Evolutionary conservation across 1,140 invertebrate genomes (phyloP).

Genomic region (Pteromalus puparum): DNA sequence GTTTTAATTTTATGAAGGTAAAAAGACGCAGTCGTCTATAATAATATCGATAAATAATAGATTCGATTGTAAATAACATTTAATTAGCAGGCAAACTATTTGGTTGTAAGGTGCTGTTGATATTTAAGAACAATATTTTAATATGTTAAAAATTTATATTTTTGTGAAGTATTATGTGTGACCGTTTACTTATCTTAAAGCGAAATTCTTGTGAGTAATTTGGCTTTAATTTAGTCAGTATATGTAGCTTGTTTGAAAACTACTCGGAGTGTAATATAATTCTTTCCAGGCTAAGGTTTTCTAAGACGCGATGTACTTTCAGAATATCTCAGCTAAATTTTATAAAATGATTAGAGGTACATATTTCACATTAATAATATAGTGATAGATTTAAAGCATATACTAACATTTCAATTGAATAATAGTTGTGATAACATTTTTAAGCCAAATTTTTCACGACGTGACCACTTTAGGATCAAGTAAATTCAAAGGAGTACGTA

Average conservation of each 20-base stretch:
- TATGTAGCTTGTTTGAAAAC: background rate
- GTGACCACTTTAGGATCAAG: background rate
- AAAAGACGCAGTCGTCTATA: background rate
- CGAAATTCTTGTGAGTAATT: background rate
- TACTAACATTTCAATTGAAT: background rate
- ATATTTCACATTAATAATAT: background rate
- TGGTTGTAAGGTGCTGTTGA: conserved; percentile 27
- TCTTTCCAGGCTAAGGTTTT: background rate
- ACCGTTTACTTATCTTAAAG: background rate
- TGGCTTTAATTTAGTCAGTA: background rate
- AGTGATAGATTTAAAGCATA: too few species aligned
- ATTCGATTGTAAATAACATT: conserved; percentile 41
- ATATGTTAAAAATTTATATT: conserved; percentile 21
- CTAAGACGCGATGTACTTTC: background rate
- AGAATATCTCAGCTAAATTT: background rate
- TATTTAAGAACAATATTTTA: conserved; percentile 22
- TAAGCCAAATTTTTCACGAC: background rate
- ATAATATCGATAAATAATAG: conserved; percentile 21
- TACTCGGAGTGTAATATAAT: background rate
- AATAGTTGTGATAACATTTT: background rate
- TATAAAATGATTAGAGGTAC: background rate
- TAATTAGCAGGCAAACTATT: background rate
- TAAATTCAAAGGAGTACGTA: background rate
- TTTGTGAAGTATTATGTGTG: conserved; percentile 10
- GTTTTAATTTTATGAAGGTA: conserved; percentile 23